A percentile compares a stretch with the other conserved stretches of the same genome.
phyloP scores from a whole-genome alignment of 2,797 vertebrate genomes.

The Oophaga sylvatica region DNA sequence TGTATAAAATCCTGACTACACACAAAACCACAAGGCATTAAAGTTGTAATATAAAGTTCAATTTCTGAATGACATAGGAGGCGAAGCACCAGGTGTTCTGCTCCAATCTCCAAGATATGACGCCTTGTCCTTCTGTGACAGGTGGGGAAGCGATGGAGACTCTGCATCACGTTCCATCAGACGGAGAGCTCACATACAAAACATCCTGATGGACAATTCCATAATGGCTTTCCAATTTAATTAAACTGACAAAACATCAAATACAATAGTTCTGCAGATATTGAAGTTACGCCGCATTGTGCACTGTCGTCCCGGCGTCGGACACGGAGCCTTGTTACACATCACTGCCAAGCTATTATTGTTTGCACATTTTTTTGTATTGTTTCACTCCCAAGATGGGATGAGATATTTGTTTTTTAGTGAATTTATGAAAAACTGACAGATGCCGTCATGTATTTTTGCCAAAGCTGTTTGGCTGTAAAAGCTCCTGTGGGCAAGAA shows the following conservation, averaged over 20 bases:
- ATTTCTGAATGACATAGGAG: background rate
- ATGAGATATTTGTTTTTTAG: constrained; percentile 52
- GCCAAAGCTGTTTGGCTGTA: constrained; percentile 48
- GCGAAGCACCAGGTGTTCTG: background rate
- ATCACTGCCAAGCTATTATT: constrained; percentile 57
- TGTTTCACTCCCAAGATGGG: constrained; percentile 48
- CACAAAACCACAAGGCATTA: background rate
- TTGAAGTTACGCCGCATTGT: constrained; percentile 25
- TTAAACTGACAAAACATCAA: constrained; percentile 61
- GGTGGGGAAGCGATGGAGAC: constrained; percentile 32
- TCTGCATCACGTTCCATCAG: constrained; percentile 30
- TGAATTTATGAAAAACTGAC: constrained; percentile 55
- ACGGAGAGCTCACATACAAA: constrained; percentile 19
- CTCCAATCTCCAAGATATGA: background rate
- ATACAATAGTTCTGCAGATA: constrained; percentile 31
- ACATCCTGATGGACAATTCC: constrained; percentile 59
- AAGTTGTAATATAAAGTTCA: background rate
- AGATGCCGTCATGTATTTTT: constrained; percentile 46
- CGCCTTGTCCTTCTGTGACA: constrained; percentile 24
- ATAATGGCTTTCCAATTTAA: constrained; percentile 59
- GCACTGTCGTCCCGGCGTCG: constrained; percentile 15
- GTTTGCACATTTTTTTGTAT: constrained; percentile 54
- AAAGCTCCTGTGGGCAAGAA: constrained; percentile 1
- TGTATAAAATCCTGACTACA: background rate
- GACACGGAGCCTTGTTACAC: constrained; percentile 50